Percentiles rank a stretch among this genome's conserved stretches.
phyloP scores from a whole-genome alignment of 2,797 vertebrate species.

The Girardinus metallicus region DNA sequence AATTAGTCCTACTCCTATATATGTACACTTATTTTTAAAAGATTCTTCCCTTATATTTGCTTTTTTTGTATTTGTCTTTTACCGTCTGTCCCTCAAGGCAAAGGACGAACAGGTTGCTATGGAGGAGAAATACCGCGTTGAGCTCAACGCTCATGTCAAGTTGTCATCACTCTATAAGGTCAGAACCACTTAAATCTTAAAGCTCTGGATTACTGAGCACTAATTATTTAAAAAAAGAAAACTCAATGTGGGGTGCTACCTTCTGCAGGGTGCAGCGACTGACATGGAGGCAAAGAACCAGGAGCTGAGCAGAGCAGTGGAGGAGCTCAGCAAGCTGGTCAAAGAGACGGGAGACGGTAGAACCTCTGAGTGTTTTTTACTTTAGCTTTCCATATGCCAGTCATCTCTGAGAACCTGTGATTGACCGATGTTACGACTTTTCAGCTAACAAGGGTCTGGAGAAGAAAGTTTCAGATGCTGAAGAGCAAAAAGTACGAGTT shows the following conservation, averaged over 20 bases:
- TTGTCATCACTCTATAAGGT: slow-evolving; percentile 96
- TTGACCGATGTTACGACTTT: slow-evolving; percentile 14
- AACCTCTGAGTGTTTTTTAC: not conserved
- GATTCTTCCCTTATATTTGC: too few species aligned
- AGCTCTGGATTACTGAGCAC: not conserved
- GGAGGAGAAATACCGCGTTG: slow-evolving; percentile 95
- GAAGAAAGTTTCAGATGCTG: slow-evolving; percentile 84
- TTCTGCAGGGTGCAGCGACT: slow-evolving; percentile 85
- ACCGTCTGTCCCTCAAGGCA: slow-evolving; percentile 73
- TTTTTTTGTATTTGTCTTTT: not conserved
- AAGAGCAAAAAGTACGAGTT: slow-evolving; percentile 79
- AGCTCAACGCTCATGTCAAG: slow-evolving; percentile 92
- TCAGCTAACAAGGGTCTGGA: slow-evolving; percentile 88
- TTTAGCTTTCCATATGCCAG: not conserved
- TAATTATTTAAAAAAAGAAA: not conserved
- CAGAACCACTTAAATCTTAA: slow-evolving; percentile 20
- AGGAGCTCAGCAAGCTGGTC: slow-evolving; percentile 90
- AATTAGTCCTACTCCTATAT: slow-evolving; percentile 2
- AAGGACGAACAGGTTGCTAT: slow-evolving; percentile 90
- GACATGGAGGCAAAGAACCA: slow-evolving; percentile 89
- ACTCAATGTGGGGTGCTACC: not conserved
- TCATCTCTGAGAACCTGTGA: not conserved
- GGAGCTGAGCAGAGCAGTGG: slow-evolving; percentile 90
- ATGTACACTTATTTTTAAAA: not conserved
- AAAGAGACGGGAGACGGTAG: slow-evolving; percentile 90